Conservation (phyloP, 2,797 vertebrate genomes). For the Hozukius guyotensis region DNA sequence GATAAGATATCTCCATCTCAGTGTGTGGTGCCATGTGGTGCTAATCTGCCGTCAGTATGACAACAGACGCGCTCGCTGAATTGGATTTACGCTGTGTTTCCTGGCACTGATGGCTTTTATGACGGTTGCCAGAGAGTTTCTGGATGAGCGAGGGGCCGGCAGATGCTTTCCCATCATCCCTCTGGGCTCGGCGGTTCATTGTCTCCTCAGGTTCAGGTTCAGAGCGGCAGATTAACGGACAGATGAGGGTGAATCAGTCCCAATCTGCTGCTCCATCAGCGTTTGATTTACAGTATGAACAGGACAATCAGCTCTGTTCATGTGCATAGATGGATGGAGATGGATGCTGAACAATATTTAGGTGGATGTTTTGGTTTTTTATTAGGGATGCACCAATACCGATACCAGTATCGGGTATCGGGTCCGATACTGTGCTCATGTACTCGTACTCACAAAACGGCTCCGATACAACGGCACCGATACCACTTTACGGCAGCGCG, state of each 20-base stretch:
- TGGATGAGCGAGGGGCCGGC: neutral
- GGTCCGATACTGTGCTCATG: too few species aligned
- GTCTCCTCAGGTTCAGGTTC: conserved; percentile 9
- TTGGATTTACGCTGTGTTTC: neutral
- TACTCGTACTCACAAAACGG: too few species aligned
- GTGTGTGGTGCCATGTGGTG: neutral
- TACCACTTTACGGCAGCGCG: too few species aligned
- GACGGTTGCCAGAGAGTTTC: neutral
- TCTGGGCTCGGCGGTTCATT: neutral
- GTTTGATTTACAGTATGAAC: neutral
- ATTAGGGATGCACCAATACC: too few species aligned
- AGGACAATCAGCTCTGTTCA: neutral
- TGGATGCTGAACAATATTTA: neutral
- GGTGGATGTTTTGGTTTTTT: neutral
- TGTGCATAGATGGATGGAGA: neutral
- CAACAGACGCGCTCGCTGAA: neutral
- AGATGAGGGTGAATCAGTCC: neutral
- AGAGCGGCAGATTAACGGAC: neutral
- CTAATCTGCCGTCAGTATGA: conserved; percentile 17
- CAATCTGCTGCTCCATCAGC: neutral
- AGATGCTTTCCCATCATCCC: conserved; percentile 11
- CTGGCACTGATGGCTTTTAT: neutral
- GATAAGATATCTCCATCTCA: neutral
- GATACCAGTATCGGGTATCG: too few species aligned
- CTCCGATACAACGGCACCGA: too few species aligned